Evolutionary conservation across 2,797 vertebrate species (phyloP).

Genomic region (Ibycter americanus): DNA sequence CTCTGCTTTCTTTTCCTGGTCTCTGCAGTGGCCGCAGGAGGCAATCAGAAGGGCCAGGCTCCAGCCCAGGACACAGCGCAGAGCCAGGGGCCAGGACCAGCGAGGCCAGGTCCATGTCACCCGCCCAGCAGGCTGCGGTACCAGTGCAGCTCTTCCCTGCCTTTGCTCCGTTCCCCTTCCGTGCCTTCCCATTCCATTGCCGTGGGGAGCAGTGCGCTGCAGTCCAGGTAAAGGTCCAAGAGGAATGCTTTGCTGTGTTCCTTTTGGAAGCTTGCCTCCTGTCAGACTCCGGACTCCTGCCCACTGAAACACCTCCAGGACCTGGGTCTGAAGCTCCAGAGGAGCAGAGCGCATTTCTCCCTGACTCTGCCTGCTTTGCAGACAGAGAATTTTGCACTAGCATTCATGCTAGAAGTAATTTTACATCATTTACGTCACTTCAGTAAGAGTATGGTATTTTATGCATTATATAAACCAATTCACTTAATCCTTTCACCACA

Average conservation of each 20-base stretch:
- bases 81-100: background rate
- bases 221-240: background rate
- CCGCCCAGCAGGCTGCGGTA: background rate
- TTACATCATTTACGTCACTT: background rate
- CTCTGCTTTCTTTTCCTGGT: background rate
- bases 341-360: background rate
- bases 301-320: background rate
- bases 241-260: background rate
- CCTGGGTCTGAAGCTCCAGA: background rate
- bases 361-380: background rate
- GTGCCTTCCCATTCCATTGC: background rate
- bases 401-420: background rate
- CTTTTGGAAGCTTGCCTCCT: background rate
- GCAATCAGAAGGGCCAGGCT: background rate
- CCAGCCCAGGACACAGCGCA: background rate
- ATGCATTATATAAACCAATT: background rate
- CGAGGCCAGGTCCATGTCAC: background rate
- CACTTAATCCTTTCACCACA: background rate
- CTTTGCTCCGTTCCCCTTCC: background rate
- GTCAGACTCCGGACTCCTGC: background rate
- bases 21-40: background rate
- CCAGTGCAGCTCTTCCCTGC: background rate
- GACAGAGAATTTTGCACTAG: background rate
- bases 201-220: accelerated
- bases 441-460: background rate